Evolutionary conservation across 2,797 vertebrate species (phyloP).

Genomic region (Moxostoma hubbsi): DNA sequence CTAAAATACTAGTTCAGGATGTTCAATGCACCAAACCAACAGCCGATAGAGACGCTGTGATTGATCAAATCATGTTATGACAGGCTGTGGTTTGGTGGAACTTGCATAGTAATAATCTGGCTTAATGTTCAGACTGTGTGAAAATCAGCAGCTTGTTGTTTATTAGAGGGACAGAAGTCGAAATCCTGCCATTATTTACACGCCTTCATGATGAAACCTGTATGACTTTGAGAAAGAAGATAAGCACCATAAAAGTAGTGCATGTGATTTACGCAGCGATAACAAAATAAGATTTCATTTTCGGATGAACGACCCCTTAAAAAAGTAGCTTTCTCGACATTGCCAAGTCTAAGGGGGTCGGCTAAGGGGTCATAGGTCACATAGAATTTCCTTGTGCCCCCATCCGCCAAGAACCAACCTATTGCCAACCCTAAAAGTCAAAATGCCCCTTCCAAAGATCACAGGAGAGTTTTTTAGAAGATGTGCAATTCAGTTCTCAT

Average conservation of each 20-base stretch:
- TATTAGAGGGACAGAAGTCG: neutral
- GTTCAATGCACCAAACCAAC: neutral
- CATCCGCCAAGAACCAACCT: too few species aligned
- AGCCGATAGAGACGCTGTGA: neutral
- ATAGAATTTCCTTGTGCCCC: too few species aligned
- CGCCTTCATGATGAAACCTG: neutral
- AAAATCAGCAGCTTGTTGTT: neutral
- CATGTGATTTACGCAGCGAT: too few species aligned
- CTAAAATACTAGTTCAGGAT: slow-evolving; percentile 13
- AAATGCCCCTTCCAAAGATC: too few species aligned
- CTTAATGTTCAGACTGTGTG: neutral
- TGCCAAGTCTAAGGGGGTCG: too few species aligned
- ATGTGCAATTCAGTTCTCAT: neutral
- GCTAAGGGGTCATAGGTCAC: too few species aligned
- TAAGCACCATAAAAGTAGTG: too few species aligned
- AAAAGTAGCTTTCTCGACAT: neutral
- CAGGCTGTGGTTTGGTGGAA: neutral
- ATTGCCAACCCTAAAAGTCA: too few species aligned
- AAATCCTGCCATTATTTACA: neutral
- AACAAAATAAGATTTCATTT: neutral
- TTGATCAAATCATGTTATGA: neutral
- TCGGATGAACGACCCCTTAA: neutral
- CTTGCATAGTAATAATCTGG: neutral
- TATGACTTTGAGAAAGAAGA: neutral
- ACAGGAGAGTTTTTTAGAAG: neutral